Evolutionary conservation across 2,888 invertebrate genomes (phyloP).

Genomic region (Luffia ferchaultella): DNA sequence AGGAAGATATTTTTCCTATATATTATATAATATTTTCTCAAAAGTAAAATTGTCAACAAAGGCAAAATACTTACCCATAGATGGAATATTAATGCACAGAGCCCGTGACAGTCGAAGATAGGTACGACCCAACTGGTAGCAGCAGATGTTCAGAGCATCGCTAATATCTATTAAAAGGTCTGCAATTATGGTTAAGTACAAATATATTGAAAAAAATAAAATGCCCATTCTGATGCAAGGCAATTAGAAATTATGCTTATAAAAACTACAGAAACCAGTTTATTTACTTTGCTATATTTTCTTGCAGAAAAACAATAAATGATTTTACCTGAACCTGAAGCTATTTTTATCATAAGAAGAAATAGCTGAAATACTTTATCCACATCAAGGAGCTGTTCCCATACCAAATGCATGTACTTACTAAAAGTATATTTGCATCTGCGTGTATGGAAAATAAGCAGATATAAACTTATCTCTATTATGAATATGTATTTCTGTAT

Average conservation of each 20-base stretch:
- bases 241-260: background rate
- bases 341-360: no score
- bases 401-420: no score
- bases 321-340: no score
- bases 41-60: no score
- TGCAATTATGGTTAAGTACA: slow-evolving; percentile 46
- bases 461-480: no score
- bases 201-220: slow-evolving; percentile 5
- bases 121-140: slow-evolving; percentile 93
- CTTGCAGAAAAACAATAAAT: no score
- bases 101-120: slow-evolving; percentile 89
- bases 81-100: slow-evolving; percentile 89
- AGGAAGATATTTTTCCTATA: background rate
- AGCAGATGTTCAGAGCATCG: slow-evolving; percentile 96
- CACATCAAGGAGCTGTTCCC: no score
- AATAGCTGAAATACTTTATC: no score
- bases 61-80: slow-evolving; percentile 74
- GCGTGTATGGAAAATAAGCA: no score
- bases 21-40: background rate
- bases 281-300: no score
- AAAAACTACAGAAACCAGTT: background rate
- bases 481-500: no score
- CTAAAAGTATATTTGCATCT: no score
- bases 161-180: slow-evolving; percentile 97
- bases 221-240: background rate